These are phyloP conservation scores for Andrena chrysosceles DNA, from an alignment of 2,888 invertebrate genomes.

Conservation along the genomic window DNA sequence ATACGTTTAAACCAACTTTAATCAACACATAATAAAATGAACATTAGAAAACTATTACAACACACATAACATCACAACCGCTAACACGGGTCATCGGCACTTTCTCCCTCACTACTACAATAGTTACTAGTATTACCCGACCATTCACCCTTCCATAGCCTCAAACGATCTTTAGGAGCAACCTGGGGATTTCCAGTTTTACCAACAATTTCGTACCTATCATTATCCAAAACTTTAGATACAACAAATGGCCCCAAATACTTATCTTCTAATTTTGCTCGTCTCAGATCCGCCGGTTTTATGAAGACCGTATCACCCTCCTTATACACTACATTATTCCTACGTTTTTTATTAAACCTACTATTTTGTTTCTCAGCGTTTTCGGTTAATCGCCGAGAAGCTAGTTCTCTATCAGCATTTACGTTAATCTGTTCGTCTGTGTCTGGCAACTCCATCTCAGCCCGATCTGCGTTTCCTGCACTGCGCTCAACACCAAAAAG, in stretches of 20 bases:
- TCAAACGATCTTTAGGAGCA: constrained; percentile 7
- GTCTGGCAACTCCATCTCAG: neutral
- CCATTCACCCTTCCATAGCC: constrained; percentile 1
- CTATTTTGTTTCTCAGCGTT: constrained; percentile 1
- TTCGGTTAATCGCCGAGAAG: neutral
- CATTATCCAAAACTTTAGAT: neutral
- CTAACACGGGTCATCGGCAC: no score
- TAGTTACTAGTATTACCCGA: neutral
- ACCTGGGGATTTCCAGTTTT: neutral
- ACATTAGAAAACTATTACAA: no score
- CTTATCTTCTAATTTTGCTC: constrained; percentile 15
- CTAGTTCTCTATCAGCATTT: neutral
- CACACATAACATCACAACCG: no score
- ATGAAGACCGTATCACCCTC: neutral
- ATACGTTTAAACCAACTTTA: no score
- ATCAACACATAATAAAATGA: no score
- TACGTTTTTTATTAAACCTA: neutral
- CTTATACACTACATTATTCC: constrained; percentile 2
- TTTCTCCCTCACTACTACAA: no score
- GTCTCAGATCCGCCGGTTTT: neutral
- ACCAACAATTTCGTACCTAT: constrained; percentile 3
- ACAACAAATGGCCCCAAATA: constrained; percentile 10
- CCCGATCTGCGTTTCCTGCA: neutral
- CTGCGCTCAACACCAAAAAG: constrained; percentile 5
- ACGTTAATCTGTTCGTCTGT: neutral